Evolutionary conservation across 2,113 vertebrate genomes (phyloP), one percentile per base, ranked within the genome.

Genomic region (Saiga tatarica): DNA sequence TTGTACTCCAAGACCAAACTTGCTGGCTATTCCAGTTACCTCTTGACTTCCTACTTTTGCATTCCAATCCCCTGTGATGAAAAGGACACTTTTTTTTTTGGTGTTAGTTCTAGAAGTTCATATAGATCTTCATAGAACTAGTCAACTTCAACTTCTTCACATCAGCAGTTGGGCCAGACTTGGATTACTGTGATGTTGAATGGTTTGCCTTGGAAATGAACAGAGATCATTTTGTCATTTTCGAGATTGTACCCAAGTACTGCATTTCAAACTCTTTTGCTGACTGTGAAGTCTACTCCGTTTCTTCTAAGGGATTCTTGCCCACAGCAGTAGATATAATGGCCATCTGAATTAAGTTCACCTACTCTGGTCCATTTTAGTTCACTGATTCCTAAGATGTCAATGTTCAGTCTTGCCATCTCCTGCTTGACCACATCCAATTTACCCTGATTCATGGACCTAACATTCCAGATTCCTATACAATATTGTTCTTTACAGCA

Each of bases 11-110:
- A 76, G 71, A 13, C 36, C 71, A 76, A 76, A 76, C 36, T 42
- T 76, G 23, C 71, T 1, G 0, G 36, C 36, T 76, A 42, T 76
- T 42, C 36, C 0, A 0, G 36, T 25, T 42, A 42, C 28, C 36
- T 42, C 71, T 76, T 76, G 11, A 76, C 12, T 42, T 42, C 71
- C 71, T 42, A 42, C 23, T 39, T 76, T 42, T 76, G 11, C 21
- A 76, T 76, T 76, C 36, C 71, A 42, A 76, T 42, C 36, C 12
- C 21, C 23, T 76, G 4, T 76, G 71, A 76, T 42, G 36, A 42
- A 76, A 76, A 74, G 12, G 36, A 76, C 36, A 76, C 42, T 10
- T 47, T 47, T 71, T 47, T 71, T 42, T 74, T 74, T 26, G 71
- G 71, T 42, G 21, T 76, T 76, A 76, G 36, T 42, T 76, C 71